Evolutionary conservation across 2,797 vertebrate genomes (phyloP).

Genomic region (Ceyx erithaca): DNA sequence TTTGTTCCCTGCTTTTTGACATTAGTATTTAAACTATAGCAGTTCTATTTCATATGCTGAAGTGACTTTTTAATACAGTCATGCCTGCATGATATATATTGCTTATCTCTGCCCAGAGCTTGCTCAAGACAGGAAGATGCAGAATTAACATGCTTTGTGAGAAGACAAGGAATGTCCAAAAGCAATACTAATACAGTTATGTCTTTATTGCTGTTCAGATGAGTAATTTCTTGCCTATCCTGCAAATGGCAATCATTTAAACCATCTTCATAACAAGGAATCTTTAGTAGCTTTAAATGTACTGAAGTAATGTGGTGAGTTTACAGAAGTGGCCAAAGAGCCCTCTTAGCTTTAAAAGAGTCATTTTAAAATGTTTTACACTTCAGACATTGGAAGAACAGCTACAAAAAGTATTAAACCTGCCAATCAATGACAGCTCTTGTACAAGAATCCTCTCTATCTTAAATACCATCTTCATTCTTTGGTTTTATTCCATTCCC

Average conservation of each 20-base stretch:
- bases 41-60: not conserved
- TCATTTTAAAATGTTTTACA: not conserved
- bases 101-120: not conserved
- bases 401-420: conserved; percentile 10
- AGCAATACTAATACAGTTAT: not conserved
- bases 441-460: not conserved
- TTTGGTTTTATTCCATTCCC: conserved; percentile 48
- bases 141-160: not conserved
- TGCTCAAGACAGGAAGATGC: conserved; percentile 27
- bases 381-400: conserved; percentile 4
- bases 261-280: not conserved
- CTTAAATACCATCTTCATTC: conserved; percentile 23
- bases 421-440: conserved; percentile 22
- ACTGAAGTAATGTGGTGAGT: not conserved
- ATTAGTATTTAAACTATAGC: not conserved
- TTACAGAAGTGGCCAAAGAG: not conserved
- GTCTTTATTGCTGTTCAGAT: not conserved
- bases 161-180: not conserved
- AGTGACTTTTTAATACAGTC: not conserved
- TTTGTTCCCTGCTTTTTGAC: not conserved
- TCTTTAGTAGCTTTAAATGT: not conserved
- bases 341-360: not conserved
- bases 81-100: not conserved
- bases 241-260: not conserved
- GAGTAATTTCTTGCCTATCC: not conserved